Evolutionary conservation across 2,113 vertebrate genomes (phyloP), one percentile per base, ranked within the genome.

Genomic region (Climacteris rufus): DNA sequence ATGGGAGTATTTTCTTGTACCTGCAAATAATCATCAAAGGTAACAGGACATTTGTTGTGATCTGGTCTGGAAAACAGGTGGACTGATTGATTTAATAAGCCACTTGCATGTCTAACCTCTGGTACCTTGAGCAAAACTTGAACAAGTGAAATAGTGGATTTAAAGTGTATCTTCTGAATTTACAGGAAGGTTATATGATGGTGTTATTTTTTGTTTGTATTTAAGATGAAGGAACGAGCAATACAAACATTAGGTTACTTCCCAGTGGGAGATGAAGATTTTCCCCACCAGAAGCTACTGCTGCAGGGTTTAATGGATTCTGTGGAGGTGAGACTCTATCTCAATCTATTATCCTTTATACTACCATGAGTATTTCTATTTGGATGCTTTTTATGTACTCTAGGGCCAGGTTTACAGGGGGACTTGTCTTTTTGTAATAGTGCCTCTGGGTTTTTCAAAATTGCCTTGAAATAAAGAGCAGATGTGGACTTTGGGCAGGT

Each of bases 301-400:
- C 95, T 99, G 94, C 98, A 99, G 96, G 99, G 99, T 82, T 98
- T 99, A 83, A 99, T 99, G 99, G 99, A 99, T 97, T 99, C 99
- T 79, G 99, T 99, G 74, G 99, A 99, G 99, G 99, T 99, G 84
- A 97, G 97, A 25, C 30, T 70, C 70, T 91, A 60, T 87, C 65
- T 87, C 65, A 69, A 21, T 92, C 25, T 81, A 53, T 83, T 91
- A 28, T 49, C 33, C 21, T 74, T 76, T 53, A 30, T 63, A 66
- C 12, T 59, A 24, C 24, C 35, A 21, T 49, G 11, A 59, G 3
- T 66, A 15, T 91, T 97, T 89, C 16, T 70, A 2, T 57, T 86
- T n/a, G 9, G 30, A 50, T 89, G 19, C 5, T 64, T 79, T 83
- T 81, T 31, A 12, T 81, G 8, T 84, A 39, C 14, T 78, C 27